Base-by-base conservation (phyloP, 2,797 vertebrate genomes). In the Sciaenops ocellatus region DNA sequence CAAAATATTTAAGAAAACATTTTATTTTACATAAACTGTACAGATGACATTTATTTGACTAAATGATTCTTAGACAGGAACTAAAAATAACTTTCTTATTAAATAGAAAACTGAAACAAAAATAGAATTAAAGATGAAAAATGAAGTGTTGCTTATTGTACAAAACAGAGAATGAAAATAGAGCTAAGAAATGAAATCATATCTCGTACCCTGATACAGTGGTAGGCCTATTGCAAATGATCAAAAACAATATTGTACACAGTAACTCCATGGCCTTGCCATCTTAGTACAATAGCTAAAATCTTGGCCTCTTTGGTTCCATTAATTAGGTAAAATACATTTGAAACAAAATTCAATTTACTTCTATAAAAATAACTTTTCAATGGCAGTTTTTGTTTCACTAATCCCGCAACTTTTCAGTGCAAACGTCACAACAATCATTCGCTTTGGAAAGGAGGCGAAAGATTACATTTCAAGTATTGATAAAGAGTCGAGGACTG, bases 381-480 rank as follows among this genome's bases (percentile, higher is more conserved):
- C 96, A 97, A 98, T 98, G 97, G 97, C 97, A 98, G 96, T 97
- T 94, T 94, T 90, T 87, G 90, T 94, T 90, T 90, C 95, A 95
- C 97, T 97, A 97, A 97, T 97, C 96, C 96, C 96, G 96, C 97
- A 97, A 97, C 97, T 97, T 97, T 95, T 98, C 98, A 99, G 98
- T 99, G 98, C 98, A 99, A 99, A 99, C 96, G 94, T 97, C 96
- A 96, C 96, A 97, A 98, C 96, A 97, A 98, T 97, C 97, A 96
- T 97, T 97, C 97, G 96, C 98, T 98, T 97, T 97, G 96, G 97
- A 98, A 96, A 97, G 95, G 95, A 97, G 98, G 97, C 97, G 97
- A 98, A 98, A 95, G 97, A 98, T 98, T 97, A 97, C 96, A 96
- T 98, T 99, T 99, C 98, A 99, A 99, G 98, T 99, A 99, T 98